Percentiles rank a stretch among this genome's conserved stretches.
These are phyloP conservation scores for Drosophila bocqueti DNA, from an alignment of 1,140 invertebrate genomes.

Conservation along the genomic window DNA sequence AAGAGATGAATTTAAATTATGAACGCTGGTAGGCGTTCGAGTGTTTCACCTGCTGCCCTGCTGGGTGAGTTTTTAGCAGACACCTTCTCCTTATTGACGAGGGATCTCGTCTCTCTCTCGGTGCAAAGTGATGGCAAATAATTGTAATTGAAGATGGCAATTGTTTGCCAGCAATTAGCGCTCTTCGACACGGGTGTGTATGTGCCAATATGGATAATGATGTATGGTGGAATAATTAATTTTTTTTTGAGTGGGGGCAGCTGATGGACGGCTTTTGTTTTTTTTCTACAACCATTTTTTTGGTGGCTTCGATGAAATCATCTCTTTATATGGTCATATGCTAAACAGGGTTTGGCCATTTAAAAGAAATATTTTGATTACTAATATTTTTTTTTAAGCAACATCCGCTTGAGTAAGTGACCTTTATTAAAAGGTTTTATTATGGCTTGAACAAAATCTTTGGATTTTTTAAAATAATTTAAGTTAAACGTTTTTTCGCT, in stretches of 20 bases:
- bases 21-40: conserved; percentile 37
- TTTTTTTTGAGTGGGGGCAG: conserved; percentile 37
- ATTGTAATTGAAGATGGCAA: conserved; percentile 78
- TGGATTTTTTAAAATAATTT: background rate
- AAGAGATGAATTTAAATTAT: conserved; percentile 60
- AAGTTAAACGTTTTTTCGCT: background rate
- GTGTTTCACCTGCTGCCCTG: conserved; percentile 37
- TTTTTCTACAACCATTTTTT: background rate
- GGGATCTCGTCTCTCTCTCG: conserved; percentile 6
- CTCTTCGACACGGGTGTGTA: conserved; percentile 5
- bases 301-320: conserved; percentile 38
- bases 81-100: background rate
- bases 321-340: conserved; percentile 32
- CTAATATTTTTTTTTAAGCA: conserved; percentile 26
- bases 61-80: background rate
- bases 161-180: conserved; percentile 77
- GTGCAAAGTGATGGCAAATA: conserved; percentile 72
- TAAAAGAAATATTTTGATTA: conserved; percentile 25
- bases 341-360: conserved; percentile 39
- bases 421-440: conserved; percentile 4
- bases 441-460: too few relatives aligned
- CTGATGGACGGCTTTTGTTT: conserved; percentile 21
- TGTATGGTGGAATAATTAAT: conserved; percentile 37
- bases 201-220: conserved; percentile 20
- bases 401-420: conserved; percentile 44